phyloP scores from a whole-genome alignment of 2,797 vertebrate species.

The Clarias platycephalus region DNA sequence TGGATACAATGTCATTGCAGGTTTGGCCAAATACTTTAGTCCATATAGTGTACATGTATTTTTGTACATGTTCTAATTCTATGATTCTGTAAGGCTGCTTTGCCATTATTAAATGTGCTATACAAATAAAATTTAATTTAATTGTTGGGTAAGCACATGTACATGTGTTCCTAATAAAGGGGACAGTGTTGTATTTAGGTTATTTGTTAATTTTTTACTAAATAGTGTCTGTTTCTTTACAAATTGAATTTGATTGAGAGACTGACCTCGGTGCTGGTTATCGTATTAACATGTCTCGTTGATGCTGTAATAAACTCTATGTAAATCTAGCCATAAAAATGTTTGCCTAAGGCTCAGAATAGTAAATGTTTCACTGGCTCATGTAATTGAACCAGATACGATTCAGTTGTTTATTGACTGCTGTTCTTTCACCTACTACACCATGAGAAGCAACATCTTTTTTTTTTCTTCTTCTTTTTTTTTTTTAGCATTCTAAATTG shows the following conservation, averaged over 20 bases:
- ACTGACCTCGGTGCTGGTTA: background rate
- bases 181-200: background rate
- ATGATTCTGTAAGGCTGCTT: too few species aligned
- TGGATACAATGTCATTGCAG: too few species aligned
- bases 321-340: conserved; percentile 7
- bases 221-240: background rate
- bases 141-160: background rate
- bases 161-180: background rate
- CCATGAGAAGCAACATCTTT: conserved; percentile 14
- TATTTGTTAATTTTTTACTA: background rate
- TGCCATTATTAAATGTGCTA: too few species aligned
- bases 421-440: conserved; percentile 5
- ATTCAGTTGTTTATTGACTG: conserved; percentile 30
- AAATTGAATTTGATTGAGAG: conserved; percentile 8
- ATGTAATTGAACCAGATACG: conserved; percentile 27
- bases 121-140: too few species aligned
- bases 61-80: too few species aligned
- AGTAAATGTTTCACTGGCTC: conserved; percentile 34
- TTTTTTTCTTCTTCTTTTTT: background rate
- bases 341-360: conserved; percentile 12
- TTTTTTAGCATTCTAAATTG: background rate
- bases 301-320: background rate
- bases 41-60: too few species aligned
- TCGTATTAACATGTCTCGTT: background rate
- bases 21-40: too few species aligned